Evolutionary conservation across 2,113 vertebrate species (phyloP).

Genomic region (Diadophis punctatus): DNA sequence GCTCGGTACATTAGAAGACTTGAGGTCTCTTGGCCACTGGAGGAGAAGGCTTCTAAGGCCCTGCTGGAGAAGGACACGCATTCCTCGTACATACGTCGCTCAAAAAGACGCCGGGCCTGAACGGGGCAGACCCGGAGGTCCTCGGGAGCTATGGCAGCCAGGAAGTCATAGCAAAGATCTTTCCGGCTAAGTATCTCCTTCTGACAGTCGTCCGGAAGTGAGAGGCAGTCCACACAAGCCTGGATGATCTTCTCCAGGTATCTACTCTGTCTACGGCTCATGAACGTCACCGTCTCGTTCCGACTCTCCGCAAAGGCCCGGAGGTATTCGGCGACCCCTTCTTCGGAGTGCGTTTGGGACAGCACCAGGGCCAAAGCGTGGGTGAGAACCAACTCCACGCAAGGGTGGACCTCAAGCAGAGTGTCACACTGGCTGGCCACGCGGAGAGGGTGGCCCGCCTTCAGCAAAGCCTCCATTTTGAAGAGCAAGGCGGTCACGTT

Average conservation of each 20-base stretch:
- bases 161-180: conserved; percentile 66
- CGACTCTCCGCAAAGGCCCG: conserved; percentile 66
- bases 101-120: conserved; percentile 71
- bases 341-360: conserved; percentile 40
- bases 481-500: conserved; percentile 75
- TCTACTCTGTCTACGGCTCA: conserved; percentile 73
- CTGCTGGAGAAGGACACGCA: conserved; percentile 70
- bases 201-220: background rate
- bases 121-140: conserved; percentile 56
- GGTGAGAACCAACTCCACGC: conserved; percentile 71
- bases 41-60: conserved; percentile 50
- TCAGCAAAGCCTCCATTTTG: conserved; percentile 77
- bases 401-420: conserved; percentile 62
- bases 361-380: conserved; percentile 80
- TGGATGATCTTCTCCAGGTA: conserved; percentile 72
- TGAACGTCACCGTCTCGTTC: conserved; percentile 62
- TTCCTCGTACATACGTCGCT: conserved; percentile 66
- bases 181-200: conserved; percentile 22
- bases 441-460: conserved; percentile 63
- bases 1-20: conserved; percentile 75
- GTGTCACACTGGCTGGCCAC: conserved; percentile 70
- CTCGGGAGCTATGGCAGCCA: conserved; percentile 69
- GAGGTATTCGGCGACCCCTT: conserved; percentile 76
- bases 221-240: conserved; percentile 64
- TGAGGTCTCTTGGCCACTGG: background rate